Evolutionary conservation across 2,113 vertebrate species (phyloP).

Genomic region (Sebastes schlegelii): DNA sequence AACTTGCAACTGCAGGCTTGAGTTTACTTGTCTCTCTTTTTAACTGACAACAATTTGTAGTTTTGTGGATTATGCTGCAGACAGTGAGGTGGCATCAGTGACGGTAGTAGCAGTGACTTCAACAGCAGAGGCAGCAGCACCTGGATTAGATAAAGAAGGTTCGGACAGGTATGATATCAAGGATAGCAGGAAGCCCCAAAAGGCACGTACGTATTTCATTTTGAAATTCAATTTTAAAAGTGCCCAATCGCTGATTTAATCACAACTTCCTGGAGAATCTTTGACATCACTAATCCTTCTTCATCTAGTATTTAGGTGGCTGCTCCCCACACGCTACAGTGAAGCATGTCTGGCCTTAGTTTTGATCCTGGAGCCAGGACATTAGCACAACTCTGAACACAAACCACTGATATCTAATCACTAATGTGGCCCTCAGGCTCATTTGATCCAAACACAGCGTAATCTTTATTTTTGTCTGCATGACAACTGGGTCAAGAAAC

Average conservation of each 20-base stretch:
- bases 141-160: constrained; percentile 44
- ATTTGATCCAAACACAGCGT: neutral
- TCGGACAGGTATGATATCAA: constrained; percentile 41
- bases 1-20: neutral
- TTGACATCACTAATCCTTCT: constrained; percentile 59
- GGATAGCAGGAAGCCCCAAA: constrained; percentile 38
- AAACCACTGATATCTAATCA: constrained; percentile 67
- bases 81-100: constrained; percentile 53
- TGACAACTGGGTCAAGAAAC: neutral
- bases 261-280: constrained; percentile 44
- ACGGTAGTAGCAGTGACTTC: constrained; percentile 54
- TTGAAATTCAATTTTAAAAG: neutral
- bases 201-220: neutral
- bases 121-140: constrained; percentile 48
- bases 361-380: constrained; percentile 50
- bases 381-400: constrained; percentile 48
- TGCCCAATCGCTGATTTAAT: neutral
- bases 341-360: constrained; percentile 45
- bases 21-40: neutral
- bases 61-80: constrained; percentile 38
- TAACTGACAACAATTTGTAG: neutral
- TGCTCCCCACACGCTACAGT: constrained; percentile 56
- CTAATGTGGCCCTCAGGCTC: neutral
- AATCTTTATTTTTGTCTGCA: neutral
- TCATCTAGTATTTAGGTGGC: constrained; percentile 51